Percentiles rank a stretch among this genome's conserved stretches.
Evolutionary conservation across 2,888 invertebrate species (phyloP).

Genomic region (Troides helena): DNA sequence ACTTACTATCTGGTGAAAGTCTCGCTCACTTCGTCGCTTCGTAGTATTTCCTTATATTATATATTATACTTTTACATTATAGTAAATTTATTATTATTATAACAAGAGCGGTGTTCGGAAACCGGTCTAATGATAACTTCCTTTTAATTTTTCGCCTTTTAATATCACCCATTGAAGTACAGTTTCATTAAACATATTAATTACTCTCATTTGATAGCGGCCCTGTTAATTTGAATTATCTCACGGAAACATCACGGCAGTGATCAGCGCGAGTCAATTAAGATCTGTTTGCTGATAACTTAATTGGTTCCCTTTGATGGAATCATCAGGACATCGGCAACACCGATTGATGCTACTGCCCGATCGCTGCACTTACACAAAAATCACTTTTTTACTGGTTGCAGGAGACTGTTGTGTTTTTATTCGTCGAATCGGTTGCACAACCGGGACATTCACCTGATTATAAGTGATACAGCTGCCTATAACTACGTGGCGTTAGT

Average conservation of each 20-base stretch:
- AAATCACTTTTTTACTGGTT: too few species aligned
- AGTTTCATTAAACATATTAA: slow-evolving; percentile 17
- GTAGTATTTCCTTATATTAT: too few species aligned
- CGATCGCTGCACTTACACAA: not conserved
- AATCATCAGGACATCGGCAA: slow-evolving; percentile 24
- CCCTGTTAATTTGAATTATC: slow-evolving; percentile 27
- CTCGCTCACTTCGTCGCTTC: too few species aligned
- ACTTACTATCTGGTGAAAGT: too few species aligned
- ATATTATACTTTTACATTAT: too few species aligned
- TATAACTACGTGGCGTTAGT: too few species aligned
- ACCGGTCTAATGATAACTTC: not conserved
- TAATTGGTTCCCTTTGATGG: slow-evolving; percentile 31
- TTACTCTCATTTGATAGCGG: slow-evolving; percentile 20
- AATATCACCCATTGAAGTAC: slow-evolving; percentile 8
- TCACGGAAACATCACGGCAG: slow-evolving; percentile 27
- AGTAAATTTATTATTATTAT: too few species aligned
- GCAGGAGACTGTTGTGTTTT: too few species aligned
- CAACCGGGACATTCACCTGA: too few species aligned
- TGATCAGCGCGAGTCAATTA: slow-evolving; percentile 30
- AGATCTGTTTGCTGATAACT: slow-evolving; percentile 31
- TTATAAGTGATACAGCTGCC: too few species aligned
- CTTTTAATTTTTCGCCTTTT: slow-evolving; percentile 1
- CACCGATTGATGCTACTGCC: slow-evolving; percentile 14
- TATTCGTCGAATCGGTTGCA: too few species aligned
- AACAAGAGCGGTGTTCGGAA: too few species aligned